Evolutionary conservation across 92 coral and sea anemone genomes (phyloP), one percentile per base, ranked within the genome.

Genomic region (Phenganax subtilis): DNA sequence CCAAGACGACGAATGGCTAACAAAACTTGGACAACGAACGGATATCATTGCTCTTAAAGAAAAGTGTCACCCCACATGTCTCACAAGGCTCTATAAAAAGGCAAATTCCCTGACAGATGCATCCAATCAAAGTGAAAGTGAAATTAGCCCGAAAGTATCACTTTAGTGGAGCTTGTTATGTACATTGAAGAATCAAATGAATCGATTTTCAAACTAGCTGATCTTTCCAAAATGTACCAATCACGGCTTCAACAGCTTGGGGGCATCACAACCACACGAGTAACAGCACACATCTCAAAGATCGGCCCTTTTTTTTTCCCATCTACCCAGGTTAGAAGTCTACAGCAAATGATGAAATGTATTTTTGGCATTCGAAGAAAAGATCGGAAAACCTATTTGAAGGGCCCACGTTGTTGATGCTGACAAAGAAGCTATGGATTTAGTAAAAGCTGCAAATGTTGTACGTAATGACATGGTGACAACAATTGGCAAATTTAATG

Each of bases 371-470:
- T 71, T 71, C 29, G 12, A 25, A 29, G 57, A 17, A 20, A 16
- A 37, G 55, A 14, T 77, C 55, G 73, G 54, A 47, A 57, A 77
- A 84, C 74, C 54, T 64, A 44, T 72, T 75, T 57, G 62, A 75
- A 1, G 75, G 10, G 65, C 76, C 17, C 60, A 75, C 8, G 44
- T 68, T 51, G 68, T 61, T 55, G 77, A 85, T 76, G 72, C 72
- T 83, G 89, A 88, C 75, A 63, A 74, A 9, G 91, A 80, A 56
- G 87, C 85, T 57, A 86, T 86, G 78, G 61, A 89, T 58, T 83
- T 83, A 30, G 89, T 86, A 0, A 83, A 89, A 89, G 91, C 89
- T 51, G 91, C 91, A 6, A 55, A 27, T 54, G 44, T 86, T 37
- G 84, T 85, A 0, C 74, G 85, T 14, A 87, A 84, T 57, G 87